Evolutionary conservation across 2,888 invertebrate genomes (phyloP), one percentile per base, ranked within the genome.

Genomic region (Melanostoma mellinum): DNA sequence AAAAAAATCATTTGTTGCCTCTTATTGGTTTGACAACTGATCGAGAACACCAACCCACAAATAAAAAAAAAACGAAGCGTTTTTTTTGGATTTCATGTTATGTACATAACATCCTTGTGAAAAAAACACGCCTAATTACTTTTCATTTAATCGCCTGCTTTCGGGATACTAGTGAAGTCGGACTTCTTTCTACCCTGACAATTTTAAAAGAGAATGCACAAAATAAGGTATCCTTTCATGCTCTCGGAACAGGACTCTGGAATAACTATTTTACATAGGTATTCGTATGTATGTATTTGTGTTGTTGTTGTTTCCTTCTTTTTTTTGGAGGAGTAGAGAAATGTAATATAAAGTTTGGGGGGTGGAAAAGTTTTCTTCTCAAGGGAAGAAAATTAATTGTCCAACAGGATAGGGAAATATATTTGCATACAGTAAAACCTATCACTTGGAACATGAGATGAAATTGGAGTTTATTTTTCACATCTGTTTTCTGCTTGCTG

Each of bases 351-450:
- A 58, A 2, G 40, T 75, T 76, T 81, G 6, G 52, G 46, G 33
- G 8, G 65, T 50, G 65, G 32, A 78, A 69, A 78, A 73, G 30
- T 78, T 74, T 72, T 65, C 36, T n/a, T 69, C 74, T 69, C 48
- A 10, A 46, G 74, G 65, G 65, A 42, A 50, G 46, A 60, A 74
- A 78, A 78, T 68, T 78, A 84, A 84, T 78, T 78, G 78, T 84
- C 42, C 58, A 65, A 78, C 69, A 69, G 52, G 52, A 68, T 73
- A 4, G n/a, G 48, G 5, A 46, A 63, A 38, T 38, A 55, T 71
- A 67, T 72, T 81, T 77, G 53, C 67, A 68, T 56, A 48, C 10
- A 72, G 58, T 42, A 42, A 68, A 73, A 73, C 55, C 72, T 50
- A 77, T 68, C 50, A 71, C 53, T 80, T 63, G 40, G 40, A n/a